Evolutionary conservation across 2,888 invertebrate species (phyloP), one percentile per base, ranked within the genome.

Genomic region (Spodoptera littoralis): DNA sequence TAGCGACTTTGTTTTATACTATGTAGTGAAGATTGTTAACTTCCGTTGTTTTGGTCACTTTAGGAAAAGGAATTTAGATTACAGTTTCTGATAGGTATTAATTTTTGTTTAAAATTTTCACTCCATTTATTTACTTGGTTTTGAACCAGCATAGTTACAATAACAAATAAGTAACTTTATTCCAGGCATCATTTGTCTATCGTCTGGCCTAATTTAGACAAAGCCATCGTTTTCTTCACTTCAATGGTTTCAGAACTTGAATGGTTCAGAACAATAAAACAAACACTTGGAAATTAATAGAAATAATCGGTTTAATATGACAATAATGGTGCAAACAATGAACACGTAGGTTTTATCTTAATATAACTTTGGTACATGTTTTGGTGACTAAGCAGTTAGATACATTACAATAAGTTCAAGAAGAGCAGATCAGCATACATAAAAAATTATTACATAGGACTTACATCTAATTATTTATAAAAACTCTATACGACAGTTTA

Each of bases 301-400:
- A 63, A 63, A 65, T 43, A 73, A 70, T 65, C 44, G 12, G 43
- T 79, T 76, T 72, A 77, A 62, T 78, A 57, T 61, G 70, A 79
- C 51, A 63, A 58, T 58, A 65, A 72, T 69, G 50, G 79, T 81
- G 79, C 77, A 49, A 74, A 77, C 58, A 75, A 69, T 77, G 80
- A 82, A 80, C 77, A 82, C 79, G 66, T 70, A 77, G 63, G 69
- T 74, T 51, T 72, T 53, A 69, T 52, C 44, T 72, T 47, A 56
- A 27, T 36, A 57, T 49, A 75, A 65, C 67, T 77, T 77, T 75
- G 70, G 72, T 77, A 70, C 60, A 72, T 50, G 44, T 53, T 65
- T 74, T 71, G 36, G 59, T 75, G 64, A 65, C 44, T 53, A 73
- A 74, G 58, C 59, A 51, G 55, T 48, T 68, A 54, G 47, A 24